Conservation (phyloP, 1,140 invertebrate genomes). For the Drosophila teissieri region DNA sequence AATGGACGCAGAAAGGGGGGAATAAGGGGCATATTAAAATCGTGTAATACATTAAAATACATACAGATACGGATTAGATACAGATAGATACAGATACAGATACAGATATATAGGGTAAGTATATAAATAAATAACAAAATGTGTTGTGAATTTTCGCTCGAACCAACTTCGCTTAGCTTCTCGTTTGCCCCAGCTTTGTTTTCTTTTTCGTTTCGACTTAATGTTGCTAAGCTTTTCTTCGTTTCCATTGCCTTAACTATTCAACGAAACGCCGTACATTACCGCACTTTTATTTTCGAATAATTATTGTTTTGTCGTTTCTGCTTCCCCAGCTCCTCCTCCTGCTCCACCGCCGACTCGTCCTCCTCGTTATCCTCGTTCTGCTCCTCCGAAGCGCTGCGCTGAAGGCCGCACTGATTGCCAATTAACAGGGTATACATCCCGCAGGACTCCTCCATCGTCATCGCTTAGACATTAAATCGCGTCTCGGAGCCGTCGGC, state of each 20-base stretch:
- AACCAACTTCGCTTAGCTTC: slow-evolving; percentile 21
- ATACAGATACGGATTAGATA: slow-evolving; percentile 21
- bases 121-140: slow-evolving; percentile 58
- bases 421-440: slow-evolving; percentile 54
- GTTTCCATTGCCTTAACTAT: slow-evolving; percentile 25
- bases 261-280: slow-evolving; percentile 28
- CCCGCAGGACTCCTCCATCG: neutral
- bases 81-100: slow-evolving; percentile 3
- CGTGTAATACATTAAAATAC: slow-evolving; percentile 55
- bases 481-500: slow-evolving; percentile 96
- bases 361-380: neutral
- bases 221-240: slow-evolving; percentile 16
- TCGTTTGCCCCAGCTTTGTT: slow-evolving; percentile 2
- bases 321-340: slow-evolving; percentile 20
- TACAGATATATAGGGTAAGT: slow-evolving; percentile 45
- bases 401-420: slow-evolving; percentile 70
- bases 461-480: slow-evolving; percentile 90
- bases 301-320: slow-evolving; percentile 53
- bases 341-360: neutral
- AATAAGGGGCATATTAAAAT: slow-evolving; percentile 30
- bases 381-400: slow-evolving; percentile 36
- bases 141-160: slow-evolving; percentile 15
- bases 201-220: slow-evolving; percentile 8
- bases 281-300: slow-evolving; percentile 39
- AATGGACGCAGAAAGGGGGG: slow-evolving; percentile 22